Evolutionary conservation across 2,113 vertebrate species (phyloP).

Genomic region (Strigops habroptila): DNA sequence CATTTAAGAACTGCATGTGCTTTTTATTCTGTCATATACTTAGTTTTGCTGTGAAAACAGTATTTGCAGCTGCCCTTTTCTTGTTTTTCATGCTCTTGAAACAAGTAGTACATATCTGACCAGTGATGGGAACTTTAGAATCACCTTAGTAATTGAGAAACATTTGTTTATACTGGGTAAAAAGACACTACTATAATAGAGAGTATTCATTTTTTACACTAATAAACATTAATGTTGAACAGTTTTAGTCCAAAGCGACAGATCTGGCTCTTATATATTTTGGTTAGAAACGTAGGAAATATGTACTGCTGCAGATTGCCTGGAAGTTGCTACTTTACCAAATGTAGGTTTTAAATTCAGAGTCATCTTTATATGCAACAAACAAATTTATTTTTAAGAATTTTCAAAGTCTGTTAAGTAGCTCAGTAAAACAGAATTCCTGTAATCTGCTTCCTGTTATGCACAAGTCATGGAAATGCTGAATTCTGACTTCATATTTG

Average conservation of each 20-base stretch:
- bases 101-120: not conserved
- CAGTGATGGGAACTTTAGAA: not conserved
- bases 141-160: not conserved
- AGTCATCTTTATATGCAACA: not conserved
- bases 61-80: not conserved
- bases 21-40: not conserved
- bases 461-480: slow-evolving; percentile 46
- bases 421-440: slow-evolving; percentile 45
- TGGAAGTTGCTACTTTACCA: not conserved
- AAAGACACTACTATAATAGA: not conserved
- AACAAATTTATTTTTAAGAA: not conserved
- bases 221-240: not conserved
- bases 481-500: slow-evolving; percentile 45
- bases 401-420: not conserved
- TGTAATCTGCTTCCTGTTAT: slow-evolving; percentile 71
- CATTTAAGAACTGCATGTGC: not conserved
- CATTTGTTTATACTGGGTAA: not conserved
- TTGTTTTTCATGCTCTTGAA: not conserved
- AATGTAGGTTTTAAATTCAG: not conserved
- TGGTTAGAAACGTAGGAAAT: not conserved
- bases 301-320: not conserved
- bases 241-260: not conserved
- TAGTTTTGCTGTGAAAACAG: not conserved
- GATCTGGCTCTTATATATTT: not conserved
- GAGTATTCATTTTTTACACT: not conserved